Conservation (phyloP, 2,888 invertebrate genomes). For the Apamea crenata region DNA sequence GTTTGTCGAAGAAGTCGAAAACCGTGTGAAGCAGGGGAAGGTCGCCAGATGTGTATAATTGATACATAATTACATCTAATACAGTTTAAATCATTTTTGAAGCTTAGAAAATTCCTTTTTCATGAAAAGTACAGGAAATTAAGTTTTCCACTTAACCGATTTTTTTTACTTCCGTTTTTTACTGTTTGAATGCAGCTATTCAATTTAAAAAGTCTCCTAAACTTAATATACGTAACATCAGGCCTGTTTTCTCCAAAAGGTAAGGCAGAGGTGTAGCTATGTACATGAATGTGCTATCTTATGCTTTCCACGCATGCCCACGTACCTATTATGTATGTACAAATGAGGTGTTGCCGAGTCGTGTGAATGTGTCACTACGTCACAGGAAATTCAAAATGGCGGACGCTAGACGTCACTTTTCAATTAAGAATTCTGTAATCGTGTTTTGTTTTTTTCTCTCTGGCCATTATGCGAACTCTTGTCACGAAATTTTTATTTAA, state of each 20-base stretch:
- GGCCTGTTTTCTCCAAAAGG: background rate
- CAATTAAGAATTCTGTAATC: background rate
- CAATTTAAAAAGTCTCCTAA: background rate
- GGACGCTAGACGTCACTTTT: slow-evolving; percentile 10
- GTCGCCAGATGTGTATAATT: background rate
- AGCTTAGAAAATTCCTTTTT: background rate
- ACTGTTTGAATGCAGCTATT: background rate
- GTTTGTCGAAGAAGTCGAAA: too few relatives aligned
- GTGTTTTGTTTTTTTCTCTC: background rate
- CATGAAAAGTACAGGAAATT: background rate
- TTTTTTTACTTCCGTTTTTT: background rate
- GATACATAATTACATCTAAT: background rate
- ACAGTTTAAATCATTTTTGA: background rate
- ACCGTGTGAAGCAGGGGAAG: too few relatives aligned
- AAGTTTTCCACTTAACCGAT: background rate
- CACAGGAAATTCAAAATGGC: slow-evolving; percentile 40
- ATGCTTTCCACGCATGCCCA: background rate
- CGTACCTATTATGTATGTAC: background rate
- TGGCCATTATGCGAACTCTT: background rate
- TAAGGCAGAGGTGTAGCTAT: background rate
- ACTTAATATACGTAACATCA: background rate
- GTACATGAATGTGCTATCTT: background rate
- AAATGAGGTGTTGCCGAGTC: background rate
- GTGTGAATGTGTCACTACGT: background rate
- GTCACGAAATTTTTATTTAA: background rate